These are phyloP conservation scores for Caenorhabditis virilis DNA, from an alignment of 2,888 invertebrate species.

Conservation along the genomic window DNA sequence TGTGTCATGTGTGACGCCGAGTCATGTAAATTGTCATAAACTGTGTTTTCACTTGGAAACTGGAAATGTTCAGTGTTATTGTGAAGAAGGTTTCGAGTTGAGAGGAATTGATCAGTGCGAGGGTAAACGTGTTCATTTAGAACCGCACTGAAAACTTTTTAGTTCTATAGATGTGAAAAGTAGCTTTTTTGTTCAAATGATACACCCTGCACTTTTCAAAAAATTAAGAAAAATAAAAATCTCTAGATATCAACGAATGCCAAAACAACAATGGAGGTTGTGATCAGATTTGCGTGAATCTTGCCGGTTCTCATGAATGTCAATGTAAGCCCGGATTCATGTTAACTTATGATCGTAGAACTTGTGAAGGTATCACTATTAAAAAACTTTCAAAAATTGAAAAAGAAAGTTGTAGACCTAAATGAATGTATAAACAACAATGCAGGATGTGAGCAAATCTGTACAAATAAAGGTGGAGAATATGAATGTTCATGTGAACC, in stretches of 20 bases:
- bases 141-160: not conserved
- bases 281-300: constrained; percentile 84
- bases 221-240: not conserved
- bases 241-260: constrained; percentile 81
- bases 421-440: constrained; percentile 83
- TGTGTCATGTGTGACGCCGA: constrained; percentile 43
- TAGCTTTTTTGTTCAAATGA: not conserved
- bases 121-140: constrained; percentile 20
- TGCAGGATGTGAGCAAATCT: constrained; percentile 84
- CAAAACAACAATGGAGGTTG: constrained; percentile 81
- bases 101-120: constrained; percentile 37
- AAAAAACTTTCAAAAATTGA: not conserved
- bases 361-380: constrained; percentile 51
- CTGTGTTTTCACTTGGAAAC: constrained; percentile 54
- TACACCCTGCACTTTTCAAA: not conserved
- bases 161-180: not conserved
- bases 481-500: constrained; percentile 81
- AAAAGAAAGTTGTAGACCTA: constrained; percentile 74
- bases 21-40: constrained; percentile 52
- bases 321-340: constrained; percentile 79
- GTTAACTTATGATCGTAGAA: constrained; percentile 48
- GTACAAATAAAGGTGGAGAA: constrained; percentile 83
- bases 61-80: constrained; percentile 52
- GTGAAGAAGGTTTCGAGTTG: constrained; percentile 49
- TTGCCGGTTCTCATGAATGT: constrained; percentile 80